Percentiles rank a stretch among this genome's conserved stretches.
Evolutionary conservation across 2,888 invertebrate genomes (phyloP).

Genomic region (Neoaliturus tenellus): DNA sequence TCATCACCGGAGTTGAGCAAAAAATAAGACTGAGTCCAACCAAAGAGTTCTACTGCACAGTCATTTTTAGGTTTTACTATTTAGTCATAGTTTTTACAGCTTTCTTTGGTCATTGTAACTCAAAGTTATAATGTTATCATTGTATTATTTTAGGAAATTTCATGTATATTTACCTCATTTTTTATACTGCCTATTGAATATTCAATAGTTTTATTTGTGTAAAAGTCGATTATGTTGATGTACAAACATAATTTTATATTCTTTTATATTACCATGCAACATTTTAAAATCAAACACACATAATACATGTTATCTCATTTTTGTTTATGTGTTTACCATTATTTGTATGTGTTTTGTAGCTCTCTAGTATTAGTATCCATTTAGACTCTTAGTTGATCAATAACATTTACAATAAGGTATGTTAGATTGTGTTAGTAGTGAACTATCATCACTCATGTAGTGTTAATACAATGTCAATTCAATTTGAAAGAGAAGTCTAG

Average conservation of each 20-base stretch:
- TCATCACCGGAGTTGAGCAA: neutral
- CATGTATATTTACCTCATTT: neutral
- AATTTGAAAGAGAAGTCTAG: constrained; percentile 28
- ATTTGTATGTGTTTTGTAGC: constrained; percentile 28
- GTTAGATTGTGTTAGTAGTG: constrained; percentile 34
- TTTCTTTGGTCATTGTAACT: neutral
- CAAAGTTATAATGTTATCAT: neutral
- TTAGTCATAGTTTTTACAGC: neutral
- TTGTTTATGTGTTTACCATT: constrained; percentile 14
- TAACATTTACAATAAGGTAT: constrained; percentile 31
- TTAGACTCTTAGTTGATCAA: constrained; percentile 39
- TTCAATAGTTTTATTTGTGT: neutral
- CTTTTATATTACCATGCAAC: neutral
- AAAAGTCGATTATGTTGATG: neutral
- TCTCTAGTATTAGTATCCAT: constrained; percentile 20
- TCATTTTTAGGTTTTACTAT: constrained; percentile 13
- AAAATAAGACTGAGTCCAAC: constrained; percentile 45
- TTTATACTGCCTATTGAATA: neutral
- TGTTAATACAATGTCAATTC: constrained; percentile 48
- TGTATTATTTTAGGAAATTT: neutral
- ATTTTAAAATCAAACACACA: neutral
- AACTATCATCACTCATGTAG: constrained; percentile 28
- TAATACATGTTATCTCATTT: neutral
- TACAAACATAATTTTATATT: constrained; percentile 4
- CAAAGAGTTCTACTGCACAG: constrained; percentile 35